Evolutionary conservation across 37 sponge, comb jelly and placozoan genomes (phyloP).

Genomic region (Spongilla lacustris): DNA sequence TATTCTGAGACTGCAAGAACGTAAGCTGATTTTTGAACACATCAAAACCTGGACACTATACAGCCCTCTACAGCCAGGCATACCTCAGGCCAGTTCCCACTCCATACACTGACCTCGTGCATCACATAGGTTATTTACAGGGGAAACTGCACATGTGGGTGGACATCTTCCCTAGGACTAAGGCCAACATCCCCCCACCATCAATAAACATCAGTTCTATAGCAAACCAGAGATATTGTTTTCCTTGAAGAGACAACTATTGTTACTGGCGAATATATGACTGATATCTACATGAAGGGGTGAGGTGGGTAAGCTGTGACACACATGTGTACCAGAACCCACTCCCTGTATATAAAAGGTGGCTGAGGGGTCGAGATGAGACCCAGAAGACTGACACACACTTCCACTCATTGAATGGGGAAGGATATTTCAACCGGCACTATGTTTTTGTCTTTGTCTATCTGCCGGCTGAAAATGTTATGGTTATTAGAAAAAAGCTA

Average conservation of each 20-base stretch:
- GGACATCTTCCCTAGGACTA: conserved; percentile 75
- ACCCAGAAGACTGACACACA: conserved; percentile 99
- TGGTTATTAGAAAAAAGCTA: conserved; percentile 92
- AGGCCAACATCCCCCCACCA: conserved; percentile 46
- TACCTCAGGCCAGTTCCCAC: conserved; percentile 56
- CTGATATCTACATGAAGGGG: conserved; percentile 86
- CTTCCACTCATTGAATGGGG: conserved; percentile 97
- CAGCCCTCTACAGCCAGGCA: conserved; percentile 87
- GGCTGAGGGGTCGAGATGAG: conserved; percentile 92
- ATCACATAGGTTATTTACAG: too few relatives aligned
- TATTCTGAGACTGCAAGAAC: conserved; percentile 68
- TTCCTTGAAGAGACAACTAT: conserved; percentile 51
- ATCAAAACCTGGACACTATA: conserved; percentile 89
- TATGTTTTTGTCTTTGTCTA: conserved; percentile 91
- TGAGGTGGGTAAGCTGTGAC: background rate
- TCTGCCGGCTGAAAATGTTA: conserved; percentile 88
- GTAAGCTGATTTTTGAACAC: conserved; percentile 92
- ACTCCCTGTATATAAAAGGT: conserved; percentile 32
- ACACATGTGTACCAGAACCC: too few relatives aligned
- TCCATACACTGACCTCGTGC: background rate
- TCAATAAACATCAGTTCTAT: conserved; percentile 74
- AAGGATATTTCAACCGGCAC: conserved; percentile 99
- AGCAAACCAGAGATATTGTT: conserved; percentile 73
- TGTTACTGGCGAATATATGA: conserved; percentile 76
- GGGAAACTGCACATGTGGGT: conserved; percentile 84